Evolutionary conservation across 2,113 vertebrate genomes (phyloP), one percentile per base, ranked within the genome.

Genomic region (Chaetodon trifascialis): DNA sequence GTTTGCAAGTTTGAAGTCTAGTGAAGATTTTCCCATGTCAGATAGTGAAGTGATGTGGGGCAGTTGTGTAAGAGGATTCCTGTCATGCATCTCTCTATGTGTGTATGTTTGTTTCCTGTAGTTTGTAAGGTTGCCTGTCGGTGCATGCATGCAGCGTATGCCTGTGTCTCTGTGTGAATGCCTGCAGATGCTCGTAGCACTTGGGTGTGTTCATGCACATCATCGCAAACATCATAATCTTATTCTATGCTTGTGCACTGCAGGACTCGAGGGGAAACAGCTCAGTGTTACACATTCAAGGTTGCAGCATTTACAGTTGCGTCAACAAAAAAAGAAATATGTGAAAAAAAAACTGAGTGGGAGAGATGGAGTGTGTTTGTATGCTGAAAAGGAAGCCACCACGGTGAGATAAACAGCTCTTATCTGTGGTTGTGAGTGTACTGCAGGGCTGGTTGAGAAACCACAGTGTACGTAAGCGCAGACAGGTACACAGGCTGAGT

Each of bases 381-480:
- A 73, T 58, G 80, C 67, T 78, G 59, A 36, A 81, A 84, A 93
- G 91, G 92, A 94, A 94, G 91, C 86, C 86, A 63, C 79, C 0
- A 65, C 36, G 76, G 90, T 70, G 77, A 91, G 90, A 93, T 86
- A 86, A 92, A 89, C 75, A 67, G 66, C 49, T 84, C 75, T 90
- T 88, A 92, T 93, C 91, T 89, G 87, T 30, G 36, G 76, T 63
- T 76, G 73, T 19, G 47, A 73, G 84, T 44, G 51, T 73, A 81
- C 67, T 86, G 87, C 89, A 88, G 77, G 47, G 80, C 51, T 64
- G 68, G 77, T 46, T 81, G 85, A 71, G 58, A 88, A 88, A 93
- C 92, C 93, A 34, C 93, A 94, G 77, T 54, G 87, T 88, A 75
- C 92, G 89, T 88, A 92, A 81, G 66, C 79, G 69, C 68, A 74